Percentiles rank a stretch among this genome's conserved stretches.
Conservation (phyloP, 2,888 invertebrate species). For the Caenorhabditis sp. region DNA sequence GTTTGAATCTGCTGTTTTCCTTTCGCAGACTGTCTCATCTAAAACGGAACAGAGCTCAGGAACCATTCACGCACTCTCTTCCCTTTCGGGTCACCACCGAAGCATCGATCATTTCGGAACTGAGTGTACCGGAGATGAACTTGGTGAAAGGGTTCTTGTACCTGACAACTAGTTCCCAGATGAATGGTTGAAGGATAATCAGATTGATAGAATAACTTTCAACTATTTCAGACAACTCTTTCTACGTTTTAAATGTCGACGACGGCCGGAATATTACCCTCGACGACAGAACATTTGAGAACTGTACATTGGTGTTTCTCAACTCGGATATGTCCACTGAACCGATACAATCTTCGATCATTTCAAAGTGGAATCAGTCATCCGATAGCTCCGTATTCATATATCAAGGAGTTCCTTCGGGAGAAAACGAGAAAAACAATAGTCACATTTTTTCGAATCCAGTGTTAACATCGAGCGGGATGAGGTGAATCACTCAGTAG, state of each 20-base stretch:
- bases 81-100: not conserved
- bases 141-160: not conserved
- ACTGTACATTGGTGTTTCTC: not conserved
- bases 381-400: not conserved
- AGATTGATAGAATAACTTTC: too few relatives aligned
- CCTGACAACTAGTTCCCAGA: not conserved
- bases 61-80: not conserved
- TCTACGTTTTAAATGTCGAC: not conserved
- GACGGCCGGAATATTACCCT: not conserved
- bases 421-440: not conserved
- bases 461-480: not conserved
- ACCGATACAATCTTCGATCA: not conserved
- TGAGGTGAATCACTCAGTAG: not conserved
- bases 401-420: not conserved
- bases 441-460: conserved; percentile 1
- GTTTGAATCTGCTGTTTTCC: too few relatives aligned
- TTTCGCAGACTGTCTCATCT: not conserved
- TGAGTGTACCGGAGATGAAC: not conserved
- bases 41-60: not conserved
- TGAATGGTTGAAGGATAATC: not conserved
- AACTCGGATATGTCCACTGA: not conserved
- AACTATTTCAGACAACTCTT: not conserved
- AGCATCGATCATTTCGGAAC: not conserved
- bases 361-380: not conserved
- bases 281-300: not conserved